Evolutionary conservation across 2,113 vertebrate genomes (phyloP).

Genomic region (Thalassoma bifasciatum): DNA sequence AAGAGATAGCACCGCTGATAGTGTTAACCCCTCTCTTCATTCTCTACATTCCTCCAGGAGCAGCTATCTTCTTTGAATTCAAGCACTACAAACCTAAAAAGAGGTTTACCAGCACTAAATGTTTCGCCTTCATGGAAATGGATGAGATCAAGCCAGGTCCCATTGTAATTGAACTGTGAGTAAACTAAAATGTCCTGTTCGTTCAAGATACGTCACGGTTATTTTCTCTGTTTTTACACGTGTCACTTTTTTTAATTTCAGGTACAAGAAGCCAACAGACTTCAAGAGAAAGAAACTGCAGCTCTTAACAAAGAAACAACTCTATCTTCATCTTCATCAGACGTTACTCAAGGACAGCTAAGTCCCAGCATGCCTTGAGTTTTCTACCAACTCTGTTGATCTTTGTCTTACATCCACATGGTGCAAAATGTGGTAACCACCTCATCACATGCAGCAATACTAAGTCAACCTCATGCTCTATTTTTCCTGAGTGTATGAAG

Average conservation of each 20-base stretch:
- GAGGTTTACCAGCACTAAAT: slow-evolving; percentile 98
- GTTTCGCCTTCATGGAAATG: slow-evolving; percentile 99
- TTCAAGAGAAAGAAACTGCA: slow-evolving; percentile 99
- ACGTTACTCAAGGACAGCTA: slow-evolving; percentile 95
- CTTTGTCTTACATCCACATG: slow-evolving; percentile 38
- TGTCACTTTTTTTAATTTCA: slow-evolving; percentile 62
- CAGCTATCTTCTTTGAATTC: slow-evolving; percentile 99
- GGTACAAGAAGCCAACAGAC: slow-evolving; percentile 99
- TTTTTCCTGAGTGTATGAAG: slow-evolving; percentile 9
- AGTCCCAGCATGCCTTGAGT: slow-evolving; percentile 29
- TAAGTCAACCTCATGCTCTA: slow-evolving; percentile 20
- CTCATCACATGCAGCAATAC: slow-evolving; percentile 66
- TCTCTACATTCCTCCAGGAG: slow-evolving; percentile 80
- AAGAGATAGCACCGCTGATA: background rate
- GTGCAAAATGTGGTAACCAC: slow-evolving; percentile 26
- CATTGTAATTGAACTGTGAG: slow-evolving; percentile 97
- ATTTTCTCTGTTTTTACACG: background rate
- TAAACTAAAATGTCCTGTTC: slow-evolving; percentile 21
- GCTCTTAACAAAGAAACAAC: slow-evolving; percentile 98
- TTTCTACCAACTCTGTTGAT: background rate
- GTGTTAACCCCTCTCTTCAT: background rate
- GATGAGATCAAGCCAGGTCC: slow-evolving; percentile 96
- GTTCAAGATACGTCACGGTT: too few relatives aligned
- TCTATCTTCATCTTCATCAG: slow-evolving; percentile 98
- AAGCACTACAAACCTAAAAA: slow-evolving; percentile 99